Evolutionary conservation across 2,113 vertebrate species (phyloP).

Genomic region (Laterallus jamaicensis): DNA sequence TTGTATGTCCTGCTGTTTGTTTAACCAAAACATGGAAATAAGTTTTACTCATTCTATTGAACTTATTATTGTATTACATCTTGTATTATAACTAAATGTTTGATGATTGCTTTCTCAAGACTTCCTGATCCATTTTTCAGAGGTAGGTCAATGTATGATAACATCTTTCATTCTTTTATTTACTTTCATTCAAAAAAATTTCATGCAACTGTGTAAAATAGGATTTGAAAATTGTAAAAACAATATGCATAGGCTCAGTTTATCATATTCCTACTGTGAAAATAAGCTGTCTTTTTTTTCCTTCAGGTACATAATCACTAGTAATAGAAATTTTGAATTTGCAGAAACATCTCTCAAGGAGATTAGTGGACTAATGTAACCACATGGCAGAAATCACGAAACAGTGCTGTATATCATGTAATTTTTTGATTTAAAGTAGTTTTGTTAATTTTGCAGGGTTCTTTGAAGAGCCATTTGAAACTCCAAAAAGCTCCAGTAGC

Average conservation of each 20-base stretch:
- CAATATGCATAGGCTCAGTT: neutral
- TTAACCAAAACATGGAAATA: neutral
- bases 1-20: neutral
- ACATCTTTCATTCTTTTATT: neutral
- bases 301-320: neutral
- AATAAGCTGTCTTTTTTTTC: neutral
- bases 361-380: neutral
- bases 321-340: neutral
- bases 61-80: neutral
- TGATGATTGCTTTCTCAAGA: neutral
- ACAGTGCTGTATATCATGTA: neutral
- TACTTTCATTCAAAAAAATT: neutral
- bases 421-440: neutral
- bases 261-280: neutral
- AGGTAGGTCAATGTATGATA: neutral
- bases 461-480: conserved; percentile 36
- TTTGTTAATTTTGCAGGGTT: conserved; percentile 49
- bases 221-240: neutral
- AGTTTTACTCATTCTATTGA: neutral
- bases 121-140: neutral
- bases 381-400: neutral
- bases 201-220: neutral
- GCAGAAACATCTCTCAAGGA: neutral
- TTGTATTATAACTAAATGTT: neutral
- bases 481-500: neutral